Evolutionary conservation across 2,888 invertebrate species (phyloP).

Genomic region (Ochropacha duplaris): DNA sequence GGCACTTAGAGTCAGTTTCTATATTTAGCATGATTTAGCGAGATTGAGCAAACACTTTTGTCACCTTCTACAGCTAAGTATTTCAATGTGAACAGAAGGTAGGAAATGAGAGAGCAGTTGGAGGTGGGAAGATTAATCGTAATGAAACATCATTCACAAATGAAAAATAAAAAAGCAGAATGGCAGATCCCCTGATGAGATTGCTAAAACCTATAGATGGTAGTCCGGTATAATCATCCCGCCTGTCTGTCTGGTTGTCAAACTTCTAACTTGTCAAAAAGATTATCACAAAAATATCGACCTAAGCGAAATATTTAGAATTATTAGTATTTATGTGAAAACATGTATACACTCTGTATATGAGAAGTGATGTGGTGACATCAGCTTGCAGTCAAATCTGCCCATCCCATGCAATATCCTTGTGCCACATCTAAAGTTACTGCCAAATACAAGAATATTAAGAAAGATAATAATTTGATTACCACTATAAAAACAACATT

Average conservation of each 20-base stretch:
- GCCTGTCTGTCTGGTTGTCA: too few relatives aligned
- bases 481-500: background rate
- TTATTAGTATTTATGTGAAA: background rate
- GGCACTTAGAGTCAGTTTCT: conserved; percentile 21
- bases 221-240: too few relatives aligned
- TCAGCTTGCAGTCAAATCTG: background rate
- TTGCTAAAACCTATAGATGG: too few relatives aligned
- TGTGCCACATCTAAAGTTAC: background rate
- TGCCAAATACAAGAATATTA: background rate
- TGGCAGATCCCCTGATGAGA: too few relatives aligned
- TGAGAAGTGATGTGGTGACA: background rate
- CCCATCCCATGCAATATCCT: conserved; percentile 1
- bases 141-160: too few relatives aligned
- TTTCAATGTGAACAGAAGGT: too few relatives aligned
- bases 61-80: conserved; percentile 1
- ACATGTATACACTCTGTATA: background rate
- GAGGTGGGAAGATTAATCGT: too few relatives aligned
- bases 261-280: background rate
- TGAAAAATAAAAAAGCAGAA: too few relatives aligned
- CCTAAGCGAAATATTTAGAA: background rate
- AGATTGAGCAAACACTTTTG: conserved; percentile 41
- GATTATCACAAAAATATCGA: background rate
- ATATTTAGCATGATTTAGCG: conserved; percentile 51
- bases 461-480: background rate
- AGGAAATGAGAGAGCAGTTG: too few relatives aligned